Conservation (phyloP, 53 echinoderm and acorn worm genomes). For the Luidia sarsii region DNA sequence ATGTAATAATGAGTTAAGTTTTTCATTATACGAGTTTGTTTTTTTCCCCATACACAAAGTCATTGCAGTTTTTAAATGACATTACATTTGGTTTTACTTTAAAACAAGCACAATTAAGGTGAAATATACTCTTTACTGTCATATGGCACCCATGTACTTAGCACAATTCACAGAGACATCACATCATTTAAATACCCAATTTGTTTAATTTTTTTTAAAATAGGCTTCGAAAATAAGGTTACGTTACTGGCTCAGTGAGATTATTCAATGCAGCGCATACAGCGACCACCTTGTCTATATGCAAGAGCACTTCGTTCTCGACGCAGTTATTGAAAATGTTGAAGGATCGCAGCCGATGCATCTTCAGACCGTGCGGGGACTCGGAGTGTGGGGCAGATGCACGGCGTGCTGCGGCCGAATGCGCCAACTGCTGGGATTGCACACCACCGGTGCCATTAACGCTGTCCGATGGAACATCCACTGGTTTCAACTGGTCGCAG, state of each 20-base stretch:
- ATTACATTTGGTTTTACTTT: too few relatives aligned
- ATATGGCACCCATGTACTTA: too few relatives aligned
- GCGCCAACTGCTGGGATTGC: not conserved
- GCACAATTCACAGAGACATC: too few relatives aligned
- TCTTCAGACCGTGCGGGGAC: not conserved
- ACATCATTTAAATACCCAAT: too few relatives aligned
- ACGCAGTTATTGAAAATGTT: conserved; percentile 16
- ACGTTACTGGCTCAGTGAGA: conserved; percentile 20
- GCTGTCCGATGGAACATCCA: not conserved
- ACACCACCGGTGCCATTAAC: not conserved
- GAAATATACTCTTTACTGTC: too few relatives aligned
- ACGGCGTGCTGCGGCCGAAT: not conserved
- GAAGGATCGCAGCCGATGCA: conserved; percentile 25
- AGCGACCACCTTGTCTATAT: conserved; percentile 12
- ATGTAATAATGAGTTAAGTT: too few relatives aligned
- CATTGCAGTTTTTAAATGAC: too few relatives aligned
- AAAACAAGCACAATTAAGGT: too few relatives aligned
- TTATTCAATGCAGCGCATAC: conserved; percentile 43
- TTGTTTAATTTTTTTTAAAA: too few relatives aligned
- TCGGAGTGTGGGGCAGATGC: not conserved
- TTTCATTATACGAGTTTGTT: too few relatives aligned
- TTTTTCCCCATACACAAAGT: too few relatives aligned
- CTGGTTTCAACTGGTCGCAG: not conserved
- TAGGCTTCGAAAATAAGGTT: too few relatives aligned
- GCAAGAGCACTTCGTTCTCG: conserved; percentile 1